Evolutionary conservation across 1,140 invertebrate species (phyloP), one percentile per base, ranked within the genome.

Genomic region (Drosophila elegans): DNA sequence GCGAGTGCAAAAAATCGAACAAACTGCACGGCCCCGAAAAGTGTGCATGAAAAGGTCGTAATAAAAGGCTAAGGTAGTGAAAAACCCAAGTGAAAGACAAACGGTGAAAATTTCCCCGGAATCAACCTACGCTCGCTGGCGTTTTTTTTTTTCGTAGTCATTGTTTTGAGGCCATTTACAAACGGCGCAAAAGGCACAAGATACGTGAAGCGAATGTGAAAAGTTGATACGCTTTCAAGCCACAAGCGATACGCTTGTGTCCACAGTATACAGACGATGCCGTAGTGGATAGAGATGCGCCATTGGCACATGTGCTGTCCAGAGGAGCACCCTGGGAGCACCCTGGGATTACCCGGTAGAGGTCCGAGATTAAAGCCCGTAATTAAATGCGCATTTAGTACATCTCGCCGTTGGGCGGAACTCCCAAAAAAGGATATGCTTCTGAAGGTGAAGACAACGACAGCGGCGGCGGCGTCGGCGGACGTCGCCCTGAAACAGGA

Each of bases 401-500:
- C 41, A 59, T 63, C 62, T 60, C 59, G n/a, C 25, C 39, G 27
- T 51, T 72, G 74, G 74, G 81, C 48, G 81, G 68, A 66, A 48
- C 64, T 49, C 41, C 49, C 63, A 42, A 36, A 61, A 73, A 63
- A 57, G 55, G 49, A 66, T 54, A 76, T 55, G 60, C 49, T 25
- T 34, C 52, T 60, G 51, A 64, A 77, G 53, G 48, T 56, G 60
- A 74, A 69, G 68, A 66, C 57, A 60, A 54, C 55, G 61, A 73
- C 46, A 38, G 60, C 62, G 78, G 78, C 62, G 78, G 78, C 78
- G 78, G 80, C 60, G 73, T 66, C 49, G 45, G 55, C 66, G 82
- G 78, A 74, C 82, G 79, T 89, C 85, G 84, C 84, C 84, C 84
- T 74, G 83, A 88, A 82, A 73, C 83, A 86, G 74, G 74, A 80